These are phyloP conservation scores for Tenualosa thibaudeaui DNA, from an alignment of 2,797 vertebrate genomes.

Conservation along the genomic window DNA sequence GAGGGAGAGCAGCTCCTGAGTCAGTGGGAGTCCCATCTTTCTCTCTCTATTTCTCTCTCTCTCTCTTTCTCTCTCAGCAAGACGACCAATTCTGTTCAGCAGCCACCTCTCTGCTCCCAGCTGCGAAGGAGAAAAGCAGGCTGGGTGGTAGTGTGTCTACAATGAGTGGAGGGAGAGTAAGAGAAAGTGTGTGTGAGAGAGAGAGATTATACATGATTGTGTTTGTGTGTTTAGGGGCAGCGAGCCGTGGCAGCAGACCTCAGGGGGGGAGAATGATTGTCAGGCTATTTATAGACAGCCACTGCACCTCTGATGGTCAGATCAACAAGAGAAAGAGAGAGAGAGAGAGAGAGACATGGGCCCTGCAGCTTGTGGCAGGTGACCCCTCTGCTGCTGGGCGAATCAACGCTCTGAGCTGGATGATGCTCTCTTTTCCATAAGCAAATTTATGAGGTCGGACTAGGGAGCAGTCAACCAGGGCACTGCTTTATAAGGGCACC, in stretches of 20 bases:
- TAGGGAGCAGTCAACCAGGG: neutral
- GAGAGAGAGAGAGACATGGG: neutral
- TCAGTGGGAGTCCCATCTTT: neutral
- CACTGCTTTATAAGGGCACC: neutral
- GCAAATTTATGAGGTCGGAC: neutral
- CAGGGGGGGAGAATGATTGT: constrained; percentile 65
- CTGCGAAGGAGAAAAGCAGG: neutral
- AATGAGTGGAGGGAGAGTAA: neutral
- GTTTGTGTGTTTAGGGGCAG: constrained; percentile 48
- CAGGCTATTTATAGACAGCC: constrained; percentile 68
- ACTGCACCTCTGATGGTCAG: constrained; percentile 56
- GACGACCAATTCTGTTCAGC: neutral
- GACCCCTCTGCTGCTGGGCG: constrained; percentile 23
- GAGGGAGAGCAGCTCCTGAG: neutral
- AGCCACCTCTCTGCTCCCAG: neutral
- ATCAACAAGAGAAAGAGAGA: constrained; percentile 43
- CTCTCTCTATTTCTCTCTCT: neutral
- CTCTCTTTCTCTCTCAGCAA: neutral
- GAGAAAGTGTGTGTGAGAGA: neutral
- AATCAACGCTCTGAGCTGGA: neutral
- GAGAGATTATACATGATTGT: neutral
- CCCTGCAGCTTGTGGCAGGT: constrained; percentile 1
- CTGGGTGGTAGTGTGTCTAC: neutral
- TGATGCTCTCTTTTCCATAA: neutral
- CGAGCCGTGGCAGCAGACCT: constrained; percentile 46